These are phyloP conservation scores for Apostichopus californicus DNA, from an alignment of 35 echinoderm and acorn worm genomes.

Conservation along the genomic window DNA sequence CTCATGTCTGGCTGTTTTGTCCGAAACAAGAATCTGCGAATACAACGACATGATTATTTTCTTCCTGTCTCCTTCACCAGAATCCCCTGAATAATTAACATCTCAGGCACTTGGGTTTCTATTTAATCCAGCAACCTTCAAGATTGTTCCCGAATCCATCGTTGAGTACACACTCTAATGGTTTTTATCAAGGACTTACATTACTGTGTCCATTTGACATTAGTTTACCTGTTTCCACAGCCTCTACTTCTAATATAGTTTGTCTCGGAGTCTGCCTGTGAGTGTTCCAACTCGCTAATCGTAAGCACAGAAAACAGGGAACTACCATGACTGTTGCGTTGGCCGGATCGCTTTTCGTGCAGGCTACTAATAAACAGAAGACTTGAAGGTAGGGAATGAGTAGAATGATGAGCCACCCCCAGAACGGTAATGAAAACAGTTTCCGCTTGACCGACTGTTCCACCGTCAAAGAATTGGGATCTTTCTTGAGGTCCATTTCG, in stretches of 20 bases:
- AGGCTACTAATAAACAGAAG: slow-evolving; percentile 91
- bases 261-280: background rate
- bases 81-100: background rate
- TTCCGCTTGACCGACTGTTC: slow-evolving; percentile 61
- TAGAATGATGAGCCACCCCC: slow-evolving; percentile 78
- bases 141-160: background rate
- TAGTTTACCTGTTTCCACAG: slow-evolving; percentile 18
- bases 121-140: background rate
- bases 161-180: background rate
- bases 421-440: slow-evolving; percentile 87
- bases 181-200: background rate
- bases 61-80: background rate
- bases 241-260: slow-evolving; percentile 45
- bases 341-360: slow-evolving; percentile 90
- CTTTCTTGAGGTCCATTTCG: slow-evolving; percentile 60
- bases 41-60: background rate
- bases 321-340: slow-evolving; percentile 84
- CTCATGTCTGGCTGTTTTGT: too few relatives aligned
- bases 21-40: too few relatives aligned
- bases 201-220: slow-evolving; percentile 41
- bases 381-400: slow-evolving; percentile 90
- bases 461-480: slow-evolving; percentile 61
- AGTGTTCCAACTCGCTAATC: slow-evolving; percentile 38
- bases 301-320: slow-evolving; percentile 78
- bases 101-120: background rate